These are phyloP conservation scores for Plectus sambesii DNA, from an alignment of 1,140 invertebrate genomes.

Conservation along the genomic window DNA sequence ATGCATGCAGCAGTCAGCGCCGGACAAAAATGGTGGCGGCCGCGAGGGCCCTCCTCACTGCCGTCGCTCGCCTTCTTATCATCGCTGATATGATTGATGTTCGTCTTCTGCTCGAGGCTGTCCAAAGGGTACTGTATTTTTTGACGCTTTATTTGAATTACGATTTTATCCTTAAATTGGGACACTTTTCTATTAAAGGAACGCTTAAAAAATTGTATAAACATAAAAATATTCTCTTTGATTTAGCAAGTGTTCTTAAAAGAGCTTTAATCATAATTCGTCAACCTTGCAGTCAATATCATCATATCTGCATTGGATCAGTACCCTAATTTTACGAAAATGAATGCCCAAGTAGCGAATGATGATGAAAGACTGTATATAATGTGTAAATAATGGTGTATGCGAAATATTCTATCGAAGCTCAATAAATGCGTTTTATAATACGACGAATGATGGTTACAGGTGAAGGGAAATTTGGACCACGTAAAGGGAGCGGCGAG, in stretches of 20 bases:
- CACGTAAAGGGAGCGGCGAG: constrained; percentile 15
- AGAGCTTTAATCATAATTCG: too few species aligned
- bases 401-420: background rate
- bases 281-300: background rate
- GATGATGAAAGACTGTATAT: background rate
- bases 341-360: constrained; percentile 28
- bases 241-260: too few species aligned
- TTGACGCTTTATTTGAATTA: too few species aligned
- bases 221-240: too few species aligned
- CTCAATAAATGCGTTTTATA: background rate
- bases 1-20: constrained; percentile 1
- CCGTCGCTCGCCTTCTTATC: constrained; percentile 82
- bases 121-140: constrained; percentile 57
- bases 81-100: constrained; percentile 97
- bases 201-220: too few species aligned
- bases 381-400: too few species aligned
- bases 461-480: constrained; percentile 21
- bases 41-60: constrained; percentile 75
- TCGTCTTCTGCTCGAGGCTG: constrained; percentile 75
- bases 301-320: background rate
- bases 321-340: constrained; percentile 8
- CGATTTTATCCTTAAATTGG: too few species aligned
- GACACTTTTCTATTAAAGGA: too few species aligned
- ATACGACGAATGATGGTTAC: constrained; percentile 13
- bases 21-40: constrained; percentile 69